Percentiles rank a stretch among this genome's conserved stretches.
These are phyloP conservation scores for Beroe forskalii DNA, from an alignment of 37 sponge, comb jelly and placozoan genomes.

Conservation along the genomic window DNA sequence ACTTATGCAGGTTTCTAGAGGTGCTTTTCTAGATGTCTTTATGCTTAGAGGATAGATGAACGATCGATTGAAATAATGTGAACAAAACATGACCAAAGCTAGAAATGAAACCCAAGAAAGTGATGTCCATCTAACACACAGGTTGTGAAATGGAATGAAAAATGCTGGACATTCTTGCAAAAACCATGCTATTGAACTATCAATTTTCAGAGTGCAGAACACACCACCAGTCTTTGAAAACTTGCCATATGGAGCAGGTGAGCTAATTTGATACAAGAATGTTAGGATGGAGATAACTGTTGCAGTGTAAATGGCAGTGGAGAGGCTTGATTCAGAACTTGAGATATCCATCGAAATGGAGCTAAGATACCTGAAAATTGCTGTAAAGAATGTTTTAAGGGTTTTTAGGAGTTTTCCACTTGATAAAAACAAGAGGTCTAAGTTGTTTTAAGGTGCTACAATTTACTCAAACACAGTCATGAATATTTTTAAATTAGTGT, in stretches of 20 bases:
- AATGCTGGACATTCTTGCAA: conserved; percentile 84
- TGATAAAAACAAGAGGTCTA: too few relatives aligned
- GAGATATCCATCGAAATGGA: neutral
- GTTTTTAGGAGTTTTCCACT: too few relatives aligned
- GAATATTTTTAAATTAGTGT: too few relatives aligned
- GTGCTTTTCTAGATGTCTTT: conserved; percentile 69
- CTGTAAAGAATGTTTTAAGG: too few relatives aligned
- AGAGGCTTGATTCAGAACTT: neutral
- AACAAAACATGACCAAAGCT: neutral
- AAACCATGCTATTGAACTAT: conserved; percentile 79
- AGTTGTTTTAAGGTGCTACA: too few relatives aligned
- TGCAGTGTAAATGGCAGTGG: neutral
- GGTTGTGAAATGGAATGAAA: conserved; percentile 68
- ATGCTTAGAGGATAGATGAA: conserved; percentile 77
- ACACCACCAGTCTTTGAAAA: conserved; percentile 52
- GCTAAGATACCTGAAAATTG: too few relatives aligned
- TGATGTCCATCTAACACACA: neutral
- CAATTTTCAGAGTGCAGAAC: conserved; percentile 61
- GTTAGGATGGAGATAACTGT: neutral
- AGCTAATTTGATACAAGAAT: neutral
- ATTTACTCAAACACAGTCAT: too few relatives aligned
- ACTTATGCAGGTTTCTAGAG: conserved; percentile 64
- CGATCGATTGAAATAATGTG: conserved; percentile 67
- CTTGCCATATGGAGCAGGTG: conserved; percentile 72
- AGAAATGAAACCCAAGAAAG: neutral